Evolutionary conservation across 2,113 vertebrate genomes (phyloP).

Genomic region (Castor canadensis): DNA sequence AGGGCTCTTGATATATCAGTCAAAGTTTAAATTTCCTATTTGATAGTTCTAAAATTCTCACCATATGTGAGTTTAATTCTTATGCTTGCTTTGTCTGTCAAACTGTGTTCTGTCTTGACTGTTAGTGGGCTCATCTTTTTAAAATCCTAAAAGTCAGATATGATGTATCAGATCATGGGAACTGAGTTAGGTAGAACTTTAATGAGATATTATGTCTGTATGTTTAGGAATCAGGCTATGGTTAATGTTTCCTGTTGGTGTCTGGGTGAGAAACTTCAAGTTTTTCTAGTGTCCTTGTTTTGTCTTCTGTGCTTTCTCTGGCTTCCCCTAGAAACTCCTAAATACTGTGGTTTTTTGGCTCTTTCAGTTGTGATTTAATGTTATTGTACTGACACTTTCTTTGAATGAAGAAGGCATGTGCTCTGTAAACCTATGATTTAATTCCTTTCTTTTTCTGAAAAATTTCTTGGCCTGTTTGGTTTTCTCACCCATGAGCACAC

Average conservation of each 20-base stretch:
- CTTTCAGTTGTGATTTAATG: not conserved
- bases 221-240: not conserved
- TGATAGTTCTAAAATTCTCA: not conserved
- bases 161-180: not conserved
- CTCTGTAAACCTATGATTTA: not conserved
- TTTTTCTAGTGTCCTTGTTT: not conserved
- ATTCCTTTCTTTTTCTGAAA: not conserved
- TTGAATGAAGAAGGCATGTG: not conserved
- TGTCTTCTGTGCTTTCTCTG: not conserved
- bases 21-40: not conserved
- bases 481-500: not conserved
- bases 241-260: not conserved
- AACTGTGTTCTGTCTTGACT: not conserved
- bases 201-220: not conserved
- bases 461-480: not conserved
- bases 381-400: not conserved
- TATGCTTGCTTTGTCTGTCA: not conserved
- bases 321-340: not conserved
- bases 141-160: not conserved
- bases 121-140: not conserved
- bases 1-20: not conserved
- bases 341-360: not conserved
- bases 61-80: not conserved
- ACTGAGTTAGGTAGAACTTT: not conserved
- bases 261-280: not conserved